phyloP scores from a whole-genome alignment of 1,140 invertebrate species.

The Mylabris phalerata region DNA sequence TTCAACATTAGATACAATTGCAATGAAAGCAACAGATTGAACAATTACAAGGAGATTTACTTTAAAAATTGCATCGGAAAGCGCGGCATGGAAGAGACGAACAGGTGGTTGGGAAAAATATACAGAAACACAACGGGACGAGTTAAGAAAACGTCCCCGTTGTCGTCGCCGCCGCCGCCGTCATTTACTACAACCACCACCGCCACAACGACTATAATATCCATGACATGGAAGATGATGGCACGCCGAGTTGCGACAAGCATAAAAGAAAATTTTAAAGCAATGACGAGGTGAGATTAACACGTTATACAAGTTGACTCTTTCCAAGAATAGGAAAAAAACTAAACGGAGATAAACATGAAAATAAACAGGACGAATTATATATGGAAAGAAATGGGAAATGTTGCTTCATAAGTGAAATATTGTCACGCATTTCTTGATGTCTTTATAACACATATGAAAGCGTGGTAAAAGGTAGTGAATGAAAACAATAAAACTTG shows the following conservation, averaged over 20 bases:
- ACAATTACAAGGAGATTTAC: slow-evolving; percentile 11
- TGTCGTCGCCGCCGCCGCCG: neutral
- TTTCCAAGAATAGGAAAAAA: neutral
- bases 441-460: slow-evolving; percentile 16
- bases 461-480: slow-evolving; percentile 2
- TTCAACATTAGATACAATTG: slow-evolving; percentile 4
- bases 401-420: slow-evolving; percentile 18
- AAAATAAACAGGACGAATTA: no score
- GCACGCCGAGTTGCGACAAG: no score
- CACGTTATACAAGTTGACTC: slow-evolving; percentile 17
- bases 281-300: slow-evolving; percentile 9
- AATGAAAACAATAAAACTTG: slow-evolving; percentile 2
- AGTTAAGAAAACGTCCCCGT: neutral
- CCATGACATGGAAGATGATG: no score
- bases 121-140: neutral
- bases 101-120: slow-evolving; percentile 15
- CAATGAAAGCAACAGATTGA: slow-evolving; percentile 3
- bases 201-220: no score
- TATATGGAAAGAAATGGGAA: no score
- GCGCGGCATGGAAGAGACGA: slow-evolving; percentile 10
- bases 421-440: slow-evolving; percentile 23
- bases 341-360: neutral
- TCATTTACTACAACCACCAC: no score
- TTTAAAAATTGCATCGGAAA: slow-evolving; percentile 4
- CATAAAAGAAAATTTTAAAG: no score